phyloP scores from a whole-genome alignment of 2,797 vertebrate genomes.

The Capromys pilorides region DNA sequence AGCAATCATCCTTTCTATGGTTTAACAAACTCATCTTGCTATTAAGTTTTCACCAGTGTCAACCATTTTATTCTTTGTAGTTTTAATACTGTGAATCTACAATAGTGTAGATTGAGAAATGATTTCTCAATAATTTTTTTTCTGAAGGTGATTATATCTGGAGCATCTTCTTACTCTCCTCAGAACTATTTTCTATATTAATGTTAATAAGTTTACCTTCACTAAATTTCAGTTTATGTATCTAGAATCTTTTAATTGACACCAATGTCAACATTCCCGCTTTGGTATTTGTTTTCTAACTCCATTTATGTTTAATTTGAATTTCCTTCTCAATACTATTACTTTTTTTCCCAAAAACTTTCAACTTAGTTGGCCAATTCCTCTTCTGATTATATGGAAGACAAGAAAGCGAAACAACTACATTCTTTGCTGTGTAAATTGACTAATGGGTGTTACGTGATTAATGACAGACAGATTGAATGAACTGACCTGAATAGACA shows the following conservation, averaged over 20 bases:
- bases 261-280: neutral
- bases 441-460: neutral
- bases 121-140: neutral
- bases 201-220: neutral
- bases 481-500: neutral
- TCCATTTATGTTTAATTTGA: neutral
- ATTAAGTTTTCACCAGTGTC: neutral
- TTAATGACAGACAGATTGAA: neutral
- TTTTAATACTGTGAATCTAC: slow-evolving; percentile 6
- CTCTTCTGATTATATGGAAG: neutral
- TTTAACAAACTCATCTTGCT: neutral
- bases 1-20: slow-evolving; percentile 21
- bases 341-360: slow-evolving; percentile 6
- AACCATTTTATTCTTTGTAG: neutral
- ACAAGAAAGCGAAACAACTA: slow-evolving; percentile 19
- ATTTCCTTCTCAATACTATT: neutral
- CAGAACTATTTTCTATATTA: neutral
- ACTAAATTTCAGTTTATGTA: neutral
- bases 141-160: neutral
- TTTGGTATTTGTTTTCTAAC: slow-evolving; percentile 1
- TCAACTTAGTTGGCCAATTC: neutral
- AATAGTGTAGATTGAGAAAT: neutral
- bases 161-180: neutral
- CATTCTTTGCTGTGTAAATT: neutral
- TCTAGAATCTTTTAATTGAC: slow-evolving; percentile 15